phyloP scores from a whole-genome alignment of 2,113 vertebrate genomes.

The Gasterosteus aculeatus region DNA sequence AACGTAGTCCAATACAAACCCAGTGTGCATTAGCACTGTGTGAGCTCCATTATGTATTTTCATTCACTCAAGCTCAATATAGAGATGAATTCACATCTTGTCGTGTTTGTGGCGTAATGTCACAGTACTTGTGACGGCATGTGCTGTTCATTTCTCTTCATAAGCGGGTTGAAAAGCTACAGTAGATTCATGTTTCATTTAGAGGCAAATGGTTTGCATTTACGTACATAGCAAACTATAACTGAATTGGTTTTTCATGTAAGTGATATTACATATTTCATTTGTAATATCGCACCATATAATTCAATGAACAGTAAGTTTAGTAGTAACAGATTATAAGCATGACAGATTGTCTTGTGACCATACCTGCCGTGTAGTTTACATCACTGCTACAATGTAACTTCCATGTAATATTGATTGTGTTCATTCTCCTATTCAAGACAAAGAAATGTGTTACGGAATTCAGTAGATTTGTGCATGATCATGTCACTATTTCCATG shows the following conservation, averaged over 20 bases:
- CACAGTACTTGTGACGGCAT: conserved; percentile 21
- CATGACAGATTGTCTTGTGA: conserved; percentile 22
- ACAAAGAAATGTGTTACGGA: not conserved
- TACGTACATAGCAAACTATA: conserved; percentile 10
- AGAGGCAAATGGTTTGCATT: not conserved
- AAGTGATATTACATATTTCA: conserved; percentile 14
- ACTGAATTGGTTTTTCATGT: conserved; percentile 14
- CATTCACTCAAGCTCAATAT: not conserved
- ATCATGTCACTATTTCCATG: not conserved
- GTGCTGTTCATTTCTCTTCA: conserved; percentile 24
- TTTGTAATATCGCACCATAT: conserved; percentile 26
- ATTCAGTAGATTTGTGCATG: not conserved
- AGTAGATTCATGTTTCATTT: conserved; percentile 5
- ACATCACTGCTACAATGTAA: not conserved
- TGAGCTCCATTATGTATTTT: conserved; percentile 40
- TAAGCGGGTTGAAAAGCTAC: conserved; percentile 15
- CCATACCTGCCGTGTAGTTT: not conserved
- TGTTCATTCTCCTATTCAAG: not conserved
- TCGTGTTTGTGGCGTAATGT: conserved; percentile 30
- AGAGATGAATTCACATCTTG: conserved; percentile 9
- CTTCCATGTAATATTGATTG: conserved; percentile 5
- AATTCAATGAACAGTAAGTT: conserved; percentile 10
- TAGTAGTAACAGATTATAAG: not conserved
- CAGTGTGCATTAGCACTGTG: conserved; percentile 20
- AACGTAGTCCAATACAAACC: conserved; percentile 15